phyloP scores from a whole-genome alignment of 2,888 invertebrate genomes.

The Drosophila multiciliata region DNA sequence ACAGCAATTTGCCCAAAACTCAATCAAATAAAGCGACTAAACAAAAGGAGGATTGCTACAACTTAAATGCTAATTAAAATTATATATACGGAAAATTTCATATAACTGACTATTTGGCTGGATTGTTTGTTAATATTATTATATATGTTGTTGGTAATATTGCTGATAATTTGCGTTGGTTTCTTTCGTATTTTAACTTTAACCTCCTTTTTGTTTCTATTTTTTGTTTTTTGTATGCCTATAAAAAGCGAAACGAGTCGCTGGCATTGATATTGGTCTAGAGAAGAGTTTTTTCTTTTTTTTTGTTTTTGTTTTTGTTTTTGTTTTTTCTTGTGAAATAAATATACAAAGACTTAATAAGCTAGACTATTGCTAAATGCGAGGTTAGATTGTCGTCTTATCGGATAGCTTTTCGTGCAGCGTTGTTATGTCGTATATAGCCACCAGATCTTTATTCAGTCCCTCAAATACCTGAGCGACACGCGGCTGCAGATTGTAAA shows the following conservation, averaged over 20 bases:
- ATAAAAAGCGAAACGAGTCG: conserved; percentile 49
- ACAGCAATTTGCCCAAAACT: conserved; percentile 54
- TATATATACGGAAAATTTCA: conserved; percentile 44
- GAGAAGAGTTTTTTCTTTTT: conserved; percentile 24
- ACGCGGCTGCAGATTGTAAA: conserved; percentile 93
- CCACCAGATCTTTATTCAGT: conserved; percentile 90
- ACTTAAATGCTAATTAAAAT: conserved; percentile 78
- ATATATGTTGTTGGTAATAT: conserved; percentile 27
- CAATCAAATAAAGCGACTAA: conserved; percentile 50
- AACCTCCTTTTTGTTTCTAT: conserved; percentile 9
- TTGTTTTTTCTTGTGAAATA: conserved; percentile 48
- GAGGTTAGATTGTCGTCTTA: conserved; percentile 66
- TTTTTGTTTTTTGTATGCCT: conserved; percentile 14
- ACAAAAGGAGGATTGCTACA: conserved; percentile 58
- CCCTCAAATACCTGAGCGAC: conserved; percentile 93
- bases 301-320: conserved; percentile 32
- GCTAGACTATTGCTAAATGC: conserved; percentile 47
- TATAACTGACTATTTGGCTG: conserved; percentile 64
- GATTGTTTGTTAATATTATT: conserved; percentile 25
- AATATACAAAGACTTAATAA: conserved; percentile 57
- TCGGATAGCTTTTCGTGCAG: conserved; percentile 88
- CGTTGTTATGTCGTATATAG: conserved; percentile 90
- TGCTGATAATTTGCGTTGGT: conserved; percentile 51
- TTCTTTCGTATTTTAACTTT: conserved; percentile 26
- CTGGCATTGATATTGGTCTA: conserved; percentile 59